Evolutionary conservation across 2,797 vertebrate species (phyloP).

Genomic region (Coccyzus lansbergi): DNA sequence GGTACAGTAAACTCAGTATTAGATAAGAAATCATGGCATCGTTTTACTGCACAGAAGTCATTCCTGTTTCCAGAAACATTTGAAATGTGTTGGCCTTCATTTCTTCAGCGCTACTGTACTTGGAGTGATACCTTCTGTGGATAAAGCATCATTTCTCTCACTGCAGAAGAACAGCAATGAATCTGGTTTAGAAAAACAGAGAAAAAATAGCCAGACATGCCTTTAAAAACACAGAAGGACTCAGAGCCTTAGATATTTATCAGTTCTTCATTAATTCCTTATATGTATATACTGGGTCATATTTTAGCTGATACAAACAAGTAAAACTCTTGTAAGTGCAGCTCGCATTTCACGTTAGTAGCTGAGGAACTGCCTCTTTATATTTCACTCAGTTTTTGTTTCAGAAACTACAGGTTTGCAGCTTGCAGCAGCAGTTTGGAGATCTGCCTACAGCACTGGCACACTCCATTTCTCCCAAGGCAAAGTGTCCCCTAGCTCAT

Average conservation of each 20-base stretch:
- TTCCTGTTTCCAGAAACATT: background rate
- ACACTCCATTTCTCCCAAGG: accelerated
- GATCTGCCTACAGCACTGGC: accelerated
- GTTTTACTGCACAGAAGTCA: background rate
- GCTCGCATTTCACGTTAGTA: background rate
- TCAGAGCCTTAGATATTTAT: background rate
- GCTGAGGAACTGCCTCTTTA: too few species aligned
- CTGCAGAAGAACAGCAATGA: background rate
- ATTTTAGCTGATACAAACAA: background rate
- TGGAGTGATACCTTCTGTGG: background rate
- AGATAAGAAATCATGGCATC: background rate
- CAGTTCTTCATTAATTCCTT: background rate
- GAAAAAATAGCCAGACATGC: accelerated
- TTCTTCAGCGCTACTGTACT: background rate
- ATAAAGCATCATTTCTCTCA: background rate
- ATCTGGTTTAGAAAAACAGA: background rate
- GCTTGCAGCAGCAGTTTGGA: accelerated
- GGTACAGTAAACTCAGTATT: background rate
- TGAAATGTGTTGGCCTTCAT: accelerated
- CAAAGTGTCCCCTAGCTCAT: accelerated
- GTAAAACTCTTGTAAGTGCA: accelerated
- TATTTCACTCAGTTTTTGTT: accelerated
- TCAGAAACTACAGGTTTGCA: background rate
- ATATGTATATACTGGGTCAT: accelerated
- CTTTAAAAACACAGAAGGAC: background rate